These are phyloP conservation scores for Dasyprocta punctata DNA, from an alignment of 2,113 vertebrate genomes.

Conservation along the genomic window DNA sequence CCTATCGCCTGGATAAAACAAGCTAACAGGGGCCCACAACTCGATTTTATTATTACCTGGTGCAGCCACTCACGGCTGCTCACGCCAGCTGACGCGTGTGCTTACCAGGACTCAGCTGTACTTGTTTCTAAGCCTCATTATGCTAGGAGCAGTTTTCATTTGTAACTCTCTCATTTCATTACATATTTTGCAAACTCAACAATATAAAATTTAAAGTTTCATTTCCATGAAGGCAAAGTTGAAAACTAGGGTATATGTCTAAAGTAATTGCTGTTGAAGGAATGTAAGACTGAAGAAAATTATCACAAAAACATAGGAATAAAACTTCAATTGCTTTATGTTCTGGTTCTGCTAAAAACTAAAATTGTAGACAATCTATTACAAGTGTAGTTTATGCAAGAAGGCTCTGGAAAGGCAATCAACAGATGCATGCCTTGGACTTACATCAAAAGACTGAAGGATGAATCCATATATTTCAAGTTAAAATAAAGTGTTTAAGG, in stretches of 20 bases:
- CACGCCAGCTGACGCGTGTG: background rate
- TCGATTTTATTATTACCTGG: background rate
- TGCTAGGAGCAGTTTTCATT: background rate
- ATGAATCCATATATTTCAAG: slow-evolving; percentile 66
- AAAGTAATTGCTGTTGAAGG: slow-evolving; percentile 46
- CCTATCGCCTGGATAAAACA: background rate
- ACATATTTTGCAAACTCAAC: slow-evolving; percentile 50
- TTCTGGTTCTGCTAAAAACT: slow-evolving; percentile 56
- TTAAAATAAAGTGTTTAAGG: slow-evolving; percentile 68
- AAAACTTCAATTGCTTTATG: slow-evolving; percentile 42
- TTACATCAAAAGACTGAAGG: slow-evolving; percentile 58
- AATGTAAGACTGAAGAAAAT: slow-evolving; percentile 3
- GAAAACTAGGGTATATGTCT: slow-evolving; percentile 21
- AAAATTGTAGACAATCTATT: slow-evolving; percentile 58
- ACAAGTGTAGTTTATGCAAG: slow-evolving; percentile 63
- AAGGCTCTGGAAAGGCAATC: slow-evolving; percentile 65
- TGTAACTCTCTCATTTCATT: slow-evolving; percentile 33
- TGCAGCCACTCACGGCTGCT: background rate
- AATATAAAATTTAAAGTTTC: background rate
- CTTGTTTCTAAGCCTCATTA: slow-evolving; percentile 1
- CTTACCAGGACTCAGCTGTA: background rate
- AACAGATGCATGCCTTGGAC: slow-evolving; percentile 58
- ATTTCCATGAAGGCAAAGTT: slow-evolving; percentile 24
- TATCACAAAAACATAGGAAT: slow-evolving; percentile 1
- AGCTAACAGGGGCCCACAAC: background rate